Percentiles rank a stretch among this genome's conserved stretches.
Conservation (phyloP, 1,140 invertebrate species). For the Phenacoccus solenopsis region DNA sequence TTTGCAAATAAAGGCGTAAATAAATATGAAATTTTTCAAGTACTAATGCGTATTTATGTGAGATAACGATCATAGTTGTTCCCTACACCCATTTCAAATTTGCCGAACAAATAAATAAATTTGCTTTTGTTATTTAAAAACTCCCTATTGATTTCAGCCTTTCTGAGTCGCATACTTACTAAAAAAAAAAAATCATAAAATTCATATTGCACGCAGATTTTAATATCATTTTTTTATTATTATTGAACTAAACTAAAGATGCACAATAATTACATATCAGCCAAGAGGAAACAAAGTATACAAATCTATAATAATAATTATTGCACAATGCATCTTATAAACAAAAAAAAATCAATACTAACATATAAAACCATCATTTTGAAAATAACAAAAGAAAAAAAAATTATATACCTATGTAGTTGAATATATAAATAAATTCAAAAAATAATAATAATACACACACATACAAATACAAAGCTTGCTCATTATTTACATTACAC, state of each 20-base stretch:
- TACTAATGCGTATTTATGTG: too few species aligned
- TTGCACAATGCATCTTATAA: conserved; percentile 11
- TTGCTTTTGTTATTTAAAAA: too few species aligned
- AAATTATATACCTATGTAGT: background rate
- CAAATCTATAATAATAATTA: conserved; percentile 9
- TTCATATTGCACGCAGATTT: background rate
- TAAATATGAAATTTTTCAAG: too few species aligned
- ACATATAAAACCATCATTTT: conserved; percentile 12
- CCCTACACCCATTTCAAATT: too few species aligned
- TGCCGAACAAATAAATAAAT: too few species aligned
- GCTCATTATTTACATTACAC: conserved; percentile 16
- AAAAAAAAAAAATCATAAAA: too few species aligned
- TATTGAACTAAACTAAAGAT: conserved; percentile 17
- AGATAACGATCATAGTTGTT: too few species aligned
- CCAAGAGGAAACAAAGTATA: background rate
- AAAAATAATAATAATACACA: background rate
- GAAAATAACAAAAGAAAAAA: conserved; percentile 15
- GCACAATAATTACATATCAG: conserved; percentile 14
- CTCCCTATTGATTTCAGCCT: too few species aligned
- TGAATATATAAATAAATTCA: background rate
- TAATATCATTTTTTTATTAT: conserved; percentile 5
- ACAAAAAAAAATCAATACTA: conserved; percentile 1
- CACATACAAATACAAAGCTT: background rate
- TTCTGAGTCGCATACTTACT: too few species aligned
- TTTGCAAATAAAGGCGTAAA: too few species aligned